Conservation (phyloP, 1,140 invertebrate genomes). For the Mylabris phalerata region DNA sequence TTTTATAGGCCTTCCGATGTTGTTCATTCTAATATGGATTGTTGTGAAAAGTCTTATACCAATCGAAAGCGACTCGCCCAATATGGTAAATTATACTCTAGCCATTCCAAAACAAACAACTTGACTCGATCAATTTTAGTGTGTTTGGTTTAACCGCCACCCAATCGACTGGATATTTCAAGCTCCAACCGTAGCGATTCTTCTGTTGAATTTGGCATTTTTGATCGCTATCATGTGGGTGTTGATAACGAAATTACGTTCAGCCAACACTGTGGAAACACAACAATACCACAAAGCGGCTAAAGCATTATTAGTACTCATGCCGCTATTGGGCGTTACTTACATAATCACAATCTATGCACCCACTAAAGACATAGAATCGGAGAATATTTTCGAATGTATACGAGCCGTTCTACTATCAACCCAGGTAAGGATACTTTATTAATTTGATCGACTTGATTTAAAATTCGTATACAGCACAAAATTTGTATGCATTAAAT, state of each 20-base stretch:
- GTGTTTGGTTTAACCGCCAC: slow-evolving; percentile 43
- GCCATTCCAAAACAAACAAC: background rate
- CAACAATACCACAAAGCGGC: slow-evolving; percentile 84
- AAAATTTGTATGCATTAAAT: too few species aligned
- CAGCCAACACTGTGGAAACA: slow-evolving; percentile 77
- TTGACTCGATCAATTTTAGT: background rate
- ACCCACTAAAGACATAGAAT: slow-evolving; percentile 52
- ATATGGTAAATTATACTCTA: slow-evolving; percentile 3
- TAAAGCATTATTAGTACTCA: slow-evolving; percentile 79
- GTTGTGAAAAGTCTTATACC: slow-evolving; percentile 54
- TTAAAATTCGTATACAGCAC: too few species aligned
- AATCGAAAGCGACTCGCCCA: slow-evolving; percentile 16
- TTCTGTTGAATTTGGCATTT: slow-evolving; percentile 78
- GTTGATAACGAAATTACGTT: slow-evolving; percentile 80
- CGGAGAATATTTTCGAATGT: slow-evolving; percentile 52
- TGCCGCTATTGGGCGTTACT: slow-evolving; percentile 80
- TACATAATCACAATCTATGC: slow-evolving; percentile 75
- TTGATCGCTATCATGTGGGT: slow-evolving; percentile 90
- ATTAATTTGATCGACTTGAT: too few species aligned
- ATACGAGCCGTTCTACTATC: slow-evolving; percentile 68
- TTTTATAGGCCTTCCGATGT: slow-evolving; percentile 57
- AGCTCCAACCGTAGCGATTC: slow-evolving; percentile 61
- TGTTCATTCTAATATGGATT: slow-evolving; percentile 62
- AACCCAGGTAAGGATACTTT: slow-evolving; percentile 56
- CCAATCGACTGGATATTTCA: slow-evolving; percentile 76